Conservation (phyloP, 2,888 invertebrate species). For the Ornithoptera alexandrae region DNA sequence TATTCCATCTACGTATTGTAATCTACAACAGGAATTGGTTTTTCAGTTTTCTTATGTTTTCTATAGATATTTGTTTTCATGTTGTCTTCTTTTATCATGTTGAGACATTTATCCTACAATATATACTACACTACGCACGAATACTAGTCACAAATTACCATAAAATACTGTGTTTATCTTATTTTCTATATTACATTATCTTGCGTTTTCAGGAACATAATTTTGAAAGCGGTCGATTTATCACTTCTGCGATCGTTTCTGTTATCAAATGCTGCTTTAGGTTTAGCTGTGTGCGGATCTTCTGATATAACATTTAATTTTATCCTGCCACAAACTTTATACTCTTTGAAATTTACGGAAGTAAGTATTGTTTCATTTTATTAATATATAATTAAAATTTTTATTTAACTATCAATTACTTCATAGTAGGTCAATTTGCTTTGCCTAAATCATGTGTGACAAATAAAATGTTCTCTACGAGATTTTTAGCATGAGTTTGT, state of each 20-base stretch:
- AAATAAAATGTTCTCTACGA: not conserved
- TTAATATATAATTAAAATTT: not conserved
- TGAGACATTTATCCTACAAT: too few relatives aligned
- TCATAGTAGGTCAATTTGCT: too few relatives aligned
- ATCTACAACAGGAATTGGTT: too few relatives aligned
- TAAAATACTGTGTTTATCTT: too few relatives aligned
- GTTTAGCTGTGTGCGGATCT: constrained; percentile 73
- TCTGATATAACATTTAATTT: constrained; percentile 77
- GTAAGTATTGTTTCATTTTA: constrained; percentile 37
- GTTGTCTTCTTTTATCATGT: too few relatives aligned
- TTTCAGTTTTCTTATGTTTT: too few relatives aligned
- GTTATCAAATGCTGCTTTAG: constrained; percentile 81
- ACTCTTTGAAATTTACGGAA: constrained; percentile 69
- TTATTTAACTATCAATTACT: not conserved
- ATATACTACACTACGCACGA: too few relatives aligned
- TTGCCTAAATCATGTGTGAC: not conserved
- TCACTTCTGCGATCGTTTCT: constrained; percentile 76
- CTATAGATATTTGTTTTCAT: too few relatives aligned
- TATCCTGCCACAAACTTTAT: constrained; percentile 80
- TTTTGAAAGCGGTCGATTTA: constrained; percentile 69
- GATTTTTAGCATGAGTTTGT: constrained; percentile 11
- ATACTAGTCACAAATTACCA: too few relatives aligned
- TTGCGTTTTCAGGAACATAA: constrained; percentile 41
- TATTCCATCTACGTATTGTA: too few relatives aligned
- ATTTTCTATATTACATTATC: not conserved